Percentiles rank a stretch among this genome's conserved stretches.
Evolutionary conservation across 2,113 vertebrate species (phyloP).

Genomic region (Sylvia atricapilla): DNA sequence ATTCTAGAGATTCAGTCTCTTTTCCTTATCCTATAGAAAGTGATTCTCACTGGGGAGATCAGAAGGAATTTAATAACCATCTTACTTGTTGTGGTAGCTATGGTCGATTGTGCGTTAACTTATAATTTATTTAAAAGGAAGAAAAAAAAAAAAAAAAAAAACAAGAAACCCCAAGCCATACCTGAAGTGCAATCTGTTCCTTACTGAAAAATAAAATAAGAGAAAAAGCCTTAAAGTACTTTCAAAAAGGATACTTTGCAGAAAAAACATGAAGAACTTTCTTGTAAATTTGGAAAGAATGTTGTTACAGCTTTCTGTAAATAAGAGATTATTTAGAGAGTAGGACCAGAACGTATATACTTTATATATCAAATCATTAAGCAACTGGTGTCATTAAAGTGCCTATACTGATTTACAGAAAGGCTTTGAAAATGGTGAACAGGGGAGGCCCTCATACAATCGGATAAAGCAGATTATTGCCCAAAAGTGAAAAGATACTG

Average conservation of each 20-base stretch:
- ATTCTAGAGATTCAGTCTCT: not conserved
- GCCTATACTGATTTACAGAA: not conserved
- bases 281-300: not conserved
- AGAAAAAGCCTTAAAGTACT: not conserved
- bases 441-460: not conserved
- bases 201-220: not conserved
- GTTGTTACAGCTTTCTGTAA: not conserved
- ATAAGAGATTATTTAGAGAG: not conserved
- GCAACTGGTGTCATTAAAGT: not conserved
- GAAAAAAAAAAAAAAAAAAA: not conserved
- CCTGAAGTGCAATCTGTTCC: not conserved
- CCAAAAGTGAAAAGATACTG: not conserved
- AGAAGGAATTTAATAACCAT: not conserved
- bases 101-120: not conserved
- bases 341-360: not conserved
- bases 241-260: not conserved
- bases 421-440: not conserved
- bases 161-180: not conserved
- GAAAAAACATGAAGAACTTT: not conserved
- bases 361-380: not conserved
- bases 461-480: not conserved
- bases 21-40: not conserved
- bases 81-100: not conserved
- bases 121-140: not conserved
- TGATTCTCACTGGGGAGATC: not conserved